phyloP scores from a whole-genome alignment of 2,797 vertebrate genomes.

The Mustela erminea region DNA sequence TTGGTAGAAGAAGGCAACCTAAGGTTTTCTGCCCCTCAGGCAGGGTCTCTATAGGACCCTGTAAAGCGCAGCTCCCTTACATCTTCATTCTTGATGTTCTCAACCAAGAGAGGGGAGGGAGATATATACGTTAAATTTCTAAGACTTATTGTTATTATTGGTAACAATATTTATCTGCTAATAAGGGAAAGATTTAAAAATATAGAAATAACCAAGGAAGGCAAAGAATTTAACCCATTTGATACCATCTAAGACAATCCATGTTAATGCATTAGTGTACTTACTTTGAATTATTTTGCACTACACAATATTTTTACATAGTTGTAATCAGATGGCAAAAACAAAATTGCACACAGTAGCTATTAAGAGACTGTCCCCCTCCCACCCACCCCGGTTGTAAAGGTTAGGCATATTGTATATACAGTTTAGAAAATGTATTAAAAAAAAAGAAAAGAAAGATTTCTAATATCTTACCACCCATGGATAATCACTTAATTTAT shows the following conservation, averaged over 20 bases:
- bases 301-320: background rate
- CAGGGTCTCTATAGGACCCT: background rate
- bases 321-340: background rate
- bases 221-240: background rate
- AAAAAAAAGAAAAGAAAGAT: background rate
- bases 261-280: background rate
- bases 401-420: background rate
- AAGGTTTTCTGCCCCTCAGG: background rate
- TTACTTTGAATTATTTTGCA: background rate
- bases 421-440: background rate
- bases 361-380: background rate
- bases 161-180: background rate
- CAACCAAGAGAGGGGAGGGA: background rate
- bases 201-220: background rate
- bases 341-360: background rate
- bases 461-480: background rate
- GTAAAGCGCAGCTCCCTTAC: background rate
- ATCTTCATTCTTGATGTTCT: background rate
- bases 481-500: slow-evolving; percentile 43
- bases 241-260: background rate
- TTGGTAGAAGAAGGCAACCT: background rate
- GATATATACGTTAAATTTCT: background rate
- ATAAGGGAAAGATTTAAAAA: background rate
- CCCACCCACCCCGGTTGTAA: background rate
- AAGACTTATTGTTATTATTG: background rate